A percentile compares a stretch with the other conserved stretches of the same genome.
These are phyloP conservation scores for Dendrocopos noguchii DNA, from an alignment of 2,113 vertebrate species.

Conservation along the genomic window DNA sequence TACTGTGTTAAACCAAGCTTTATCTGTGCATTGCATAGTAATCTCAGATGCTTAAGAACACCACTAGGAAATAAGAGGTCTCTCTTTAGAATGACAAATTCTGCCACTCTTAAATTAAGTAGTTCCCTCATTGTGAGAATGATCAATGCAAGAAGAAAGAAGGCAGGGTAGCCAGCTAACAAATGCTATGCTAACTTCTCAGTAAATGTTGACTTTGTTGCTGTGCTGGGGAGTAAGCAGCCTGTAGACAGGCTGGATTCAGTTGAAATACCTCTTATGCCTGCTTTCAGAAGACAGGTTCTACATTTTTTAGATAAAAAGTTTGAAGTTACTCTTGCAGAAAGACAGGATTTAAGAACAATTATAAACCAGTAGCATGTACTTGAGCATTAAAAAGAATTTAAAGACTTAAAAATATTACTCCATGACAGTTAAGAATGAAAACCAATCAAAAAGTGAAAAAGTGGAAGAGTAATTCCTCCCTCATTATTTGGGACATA, in stretches of 20 bases:
- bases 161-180: not conserved
- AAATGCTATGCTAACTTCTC: not conserved
- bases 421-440: not conserved
- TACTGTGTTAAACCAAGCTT: not conserved
- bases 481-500: not conserved
- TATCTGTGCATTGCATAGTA: not conserved
- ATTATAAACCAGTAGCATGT: not conserved
- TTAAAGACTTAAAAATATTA: not conserved
- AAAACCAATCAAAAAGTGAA: not conserved
- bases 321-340: not conserved
- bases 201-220: not conserved
- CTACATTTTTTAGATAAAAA: not conserved
- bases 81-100: not conserved
- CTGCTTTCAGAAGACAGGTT: not conserved
- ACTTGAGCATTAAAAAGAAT: not conserved
- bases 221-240: not conserved
- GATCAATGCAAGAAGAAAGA: not conserved
- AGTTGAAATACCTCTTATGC: not conserved
- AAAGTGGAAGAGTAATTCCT: not conserved
- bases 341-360: not conserved
- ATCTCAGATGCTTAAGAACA: not conserved
- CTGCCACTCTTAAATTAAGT: not conserved
- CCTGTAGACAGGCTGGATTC: not conserved
- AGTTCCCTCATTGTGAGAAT: not conserved
- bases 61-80: not conserved